Conservation (phyloP, 2,797 vertebrate genomes). For the Gallinago solitaria region DNA sequence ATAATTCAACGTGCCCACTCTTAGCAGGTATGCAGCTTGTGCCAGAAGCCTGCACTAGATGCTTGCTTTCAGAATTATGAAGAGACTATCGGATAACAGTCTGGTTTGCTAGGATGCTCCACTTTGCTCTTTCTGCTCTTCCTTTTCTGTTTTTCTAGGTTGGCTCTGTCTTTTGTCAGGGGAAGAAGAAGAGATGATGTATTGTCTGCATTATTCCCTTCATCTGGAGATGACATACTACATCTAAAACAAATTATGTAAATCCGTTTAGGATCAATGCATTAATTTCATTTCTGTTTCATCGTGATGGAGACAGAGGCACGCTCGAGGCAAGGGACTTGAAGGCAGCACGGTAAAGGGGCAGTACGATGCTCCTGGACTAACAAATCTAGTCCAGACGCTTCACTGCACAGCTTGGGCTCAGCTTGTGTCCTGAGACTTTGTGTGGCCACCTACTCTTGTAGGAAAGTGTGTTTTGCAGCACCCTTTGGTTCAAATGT, state of each 20-base stretch:
- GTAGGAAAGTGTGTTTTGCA: background rate
- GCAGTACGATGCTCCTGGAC: background rate
- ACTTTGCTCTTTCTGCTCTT: background rate
- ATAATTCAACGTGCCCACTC: slow-evolving; percentile 70
- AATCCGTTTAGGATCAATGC: background rate
- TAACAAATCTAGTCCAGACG: background rate
- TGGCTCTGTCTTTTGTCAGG: background rate
- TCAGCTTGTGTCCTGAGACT: background rate
- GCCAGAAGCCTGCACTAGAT: slow-evolving; percentile 53
- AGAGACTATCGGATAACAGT: background rate
- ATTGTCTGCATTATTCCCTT: background rate
- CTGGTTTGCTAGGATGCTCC: background rate
- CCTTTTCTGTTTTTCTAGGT: background rate
- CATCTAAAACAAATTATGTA: slow-evolving; percentile 18
- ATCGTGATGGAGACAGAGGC: background rate
- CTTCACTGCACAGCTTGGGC: background rate
- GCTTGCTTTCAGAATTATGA: slow-evolving; percentile 20
- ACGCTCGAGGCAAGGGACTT: background rate
- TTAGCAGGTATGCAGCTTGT: slow-evolving; percentile 63
- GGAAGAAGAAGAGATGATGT: background rate
- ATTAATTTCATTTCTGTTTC: background rate
- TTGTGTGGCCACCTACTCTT: background rate
- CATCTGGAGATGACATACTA: background rate
- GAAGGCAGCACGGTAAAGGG: background rate
- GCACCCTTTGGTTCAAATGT: background rate